Evolutionary conservation across 2,113 vertebrate genomes (phyloP).

Genomic region (Amazona guildingii): DNA sequence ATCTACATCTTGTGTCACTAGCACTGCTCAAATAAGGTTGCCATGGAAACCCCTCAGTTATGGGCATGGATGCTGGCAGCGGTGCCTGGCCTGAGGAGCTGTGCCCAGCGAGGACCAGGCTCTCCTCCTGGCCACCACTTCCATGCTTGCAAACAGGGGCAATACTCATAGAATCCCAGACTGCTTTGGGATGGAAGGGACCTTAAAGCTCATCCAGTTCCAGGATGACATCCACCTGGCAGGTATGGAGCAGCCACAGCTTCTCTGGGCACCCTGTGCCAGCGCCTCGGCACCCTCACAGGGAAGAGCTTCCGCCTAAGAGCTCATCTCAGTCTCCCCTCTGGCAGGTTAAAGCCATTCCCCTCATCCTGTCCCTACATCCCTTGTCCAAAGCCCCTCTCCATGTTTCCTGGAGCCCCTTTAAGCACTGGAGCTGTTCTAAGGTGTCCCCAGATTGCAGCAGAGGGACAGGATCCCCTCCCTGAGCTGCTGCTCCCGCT

Average conservation of each 20-base stretch:
- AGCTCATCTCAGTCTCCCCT: too few species aligned
- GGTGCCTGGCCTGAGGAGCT: neutral
- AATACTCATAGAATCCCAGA: neutral
- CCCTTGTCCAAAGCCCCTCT: neutral
- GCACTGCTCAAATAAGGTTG: constrained; percentile 63
- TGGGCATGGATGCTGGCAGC: constrained; percentile 29
- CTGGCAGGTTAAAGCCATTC: too few species aligned
- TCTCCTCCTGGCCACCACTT: neutral
- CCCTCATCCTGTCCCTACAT: neutral
- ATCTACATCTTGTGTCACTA: constrained; percentile 64
- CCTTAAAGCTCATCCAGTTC: neutral
- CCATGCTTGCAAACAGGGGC: fast-evolving
- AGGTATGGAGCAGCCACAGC: neutral
- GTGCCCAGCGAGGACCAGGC: neutral
- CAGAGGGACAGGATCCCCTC: neutral
- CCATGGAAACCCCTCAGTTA: constrained; percentile 76
- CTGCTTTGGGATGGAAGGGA: neutral
- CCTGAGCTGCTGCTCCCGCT: neutral
- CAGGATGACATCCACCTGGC: neutral
- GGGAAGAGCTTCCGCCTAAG: neutral
- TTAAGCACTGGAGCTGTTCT: neutral
- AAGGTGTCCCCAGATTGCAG: neutral
- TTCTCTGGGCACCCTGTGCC: neutral
- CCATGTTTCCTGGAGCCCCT: neutral
- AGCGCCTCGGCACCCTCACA: neutral